These are phyloP conservation scores for Crotalus tigris DNA, from an alignment of 2,113 vertebrate genomes.

Conservation along the genomic window DNA sequence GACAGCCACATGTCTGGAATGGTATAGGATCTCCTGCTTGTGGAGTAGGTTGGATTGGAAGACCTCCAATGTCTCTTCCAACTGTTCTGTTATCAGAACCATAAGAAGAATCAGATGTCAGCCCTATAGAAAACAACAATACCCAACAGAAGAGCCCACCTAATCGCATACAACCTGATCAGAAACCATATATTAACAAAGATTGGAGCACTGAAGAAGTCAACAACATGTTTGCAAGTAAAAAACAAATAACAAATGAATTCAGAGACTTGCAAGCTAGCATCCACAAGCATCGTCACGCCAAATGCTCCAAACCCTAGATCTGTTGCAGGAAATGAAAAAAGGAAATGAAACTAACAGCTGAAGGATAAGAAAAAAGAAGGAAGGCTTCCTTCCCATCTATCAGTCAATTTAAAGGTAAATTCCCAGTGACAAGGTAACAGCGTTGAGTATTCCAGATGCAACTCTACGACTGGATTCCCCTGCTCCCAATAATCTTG, in stretches of 20 bases:
- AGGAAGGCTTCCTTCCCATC: background rate
- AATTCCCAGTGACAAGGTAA: background rate
- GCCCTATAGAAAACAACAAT: background rate
- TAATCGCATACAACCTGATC: background rate
- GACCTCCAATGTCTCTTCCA: background rate
- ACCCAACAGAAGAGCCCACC: background rate
- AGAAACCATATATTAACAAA: background rate
- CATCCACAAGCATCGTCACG: background rate
- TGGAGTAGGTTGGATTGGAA: background rate
- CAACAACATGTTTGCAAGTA: background rate
- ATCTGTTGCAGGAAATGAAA: background rate
- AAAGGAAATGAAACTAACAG: background rate
- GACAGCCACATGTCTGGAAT: background rate
- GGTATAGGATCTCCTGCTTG: background rate
- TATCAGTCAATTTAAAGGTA: background rate
- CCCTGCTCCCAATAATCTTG: background rate
- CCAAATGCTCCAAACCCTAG: background rate
- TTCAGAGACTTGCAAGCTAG: background rate
- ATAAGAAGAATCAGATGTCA: background rate
- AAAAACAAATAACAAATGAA: background rate
- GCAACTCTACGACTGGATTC: background rate
- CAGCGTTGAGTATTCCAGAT: background rate
- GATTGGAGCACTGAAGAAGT: background rate
- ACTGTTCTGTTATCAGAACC: background rate
- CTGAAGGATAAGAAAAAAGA: background rate